Base-by-base conservation (phyloP, 1,140 invertebrate genomes). In the Phymastichus coffea region DNA sequence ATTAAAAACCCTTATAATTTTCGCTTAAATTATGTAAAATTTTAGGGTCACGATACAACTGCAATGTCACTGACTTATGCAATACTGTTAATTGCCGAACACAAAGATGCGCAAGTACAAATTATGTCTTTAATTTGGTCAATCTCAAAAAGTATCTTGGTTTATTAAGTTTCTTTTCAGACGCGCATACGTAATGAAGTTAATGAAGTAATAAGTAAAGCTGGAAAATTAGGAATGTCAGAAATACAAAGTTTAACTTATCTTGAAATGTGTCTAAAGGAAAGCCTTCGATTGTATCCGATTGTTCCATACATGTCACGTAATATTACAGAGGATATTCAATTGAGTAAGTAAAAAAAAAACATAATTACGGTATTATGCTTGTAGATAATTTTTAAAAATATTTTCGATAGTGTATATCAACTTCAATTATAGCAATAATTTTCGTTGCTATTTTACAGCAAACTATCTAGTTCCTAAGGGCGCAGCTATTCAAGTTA, bases 11-110 rank as follows among this genome's bases (percentile, higher is more conserved):
- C n/a, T n/a, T n/a, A n/a, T n/a, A n/a, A n/a, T n/a, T n/a, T n/a
- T n/a, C n/a, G n/a, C n/a, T n/a, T n/a, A n/a, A n/a, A n/a, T n/a
- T n/a, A n/a, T n/a, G n/a, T n/a, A n/a, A n/a, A n/a, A n/a, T n/a
- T n/a, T n/a, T n/a, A 66, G 60, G 60, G 60, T 2, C 88, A 91
- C 69, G 89, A 91, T 68, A 91, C 89, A 33, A 88, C 87, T 8
- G 82, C 84, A 28, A 80, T 84, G 25, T 84, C 77, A 14, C 74
- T 87, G 7, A 79, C 75, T 40, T 88, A 85, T 72, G 75, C 80
- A 1, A 68, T 88, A 2, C 83, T 83, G 65, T 68, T 84, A 7
- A 62, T 89, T 0, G 85, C 84, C 3, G 73, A 79, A 66, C 72
- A 88, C 70, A 80, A 74, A 0, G 80, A 83, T 33, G 72, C 81